A percentile compares a stretch with the other conserved stretches of the same genome.
These are phyloP conservation scores for Gallinago undulata DNA, from an alignment of 2,113 vertebrate species.

Conservation along the genomic window DNA sequence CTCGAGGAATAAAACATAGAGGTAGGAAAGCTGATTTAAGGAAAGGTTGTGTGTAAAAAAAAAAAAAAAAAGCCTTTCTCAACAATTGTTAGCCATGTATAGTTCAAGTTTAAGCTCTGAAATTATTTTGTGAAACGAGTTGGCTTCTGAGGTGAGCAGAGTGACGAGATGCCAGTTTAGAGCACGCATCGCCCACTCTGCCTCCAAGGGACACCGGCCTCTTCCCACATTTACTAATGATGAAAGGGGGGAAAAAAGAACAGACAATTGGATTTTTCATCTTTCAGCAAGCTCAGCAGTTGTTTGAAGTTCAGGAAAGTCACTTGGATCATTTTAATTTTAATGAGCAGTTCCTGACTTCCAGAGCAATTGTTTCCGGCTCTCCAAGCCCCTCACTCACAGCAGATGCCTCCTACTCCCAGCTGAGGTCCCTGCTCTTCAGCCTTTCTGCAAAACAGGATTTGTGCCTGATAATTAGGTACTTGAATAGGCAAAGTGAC, in stretches of 20 bases:
- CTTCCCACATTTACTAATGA: neutral
- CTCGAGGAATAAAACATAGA: neutral
- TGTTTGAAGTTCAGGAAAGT: neutral
- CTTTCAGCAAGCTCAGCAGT: neutral
- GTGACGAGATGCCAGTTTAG: neutral
- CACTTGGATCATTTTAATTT: neutral
- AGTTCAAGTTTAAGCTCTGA: neutral
- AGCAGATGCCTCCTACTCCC: neutral
- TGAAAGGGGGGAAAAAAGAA: neutral
- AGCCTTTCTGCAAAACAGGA: neutral
- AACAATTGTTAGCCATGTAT: neutral
- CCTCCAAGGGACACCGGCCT: neutral
- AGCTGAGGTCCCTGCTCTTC: neutral
- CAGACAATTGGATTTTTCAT: neutral
- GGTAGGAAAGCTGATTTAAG: neutral
- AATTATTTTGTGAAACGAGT: neutral
- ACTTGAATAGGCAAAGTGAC: neutral
- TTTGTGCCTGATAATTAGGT: neutral
- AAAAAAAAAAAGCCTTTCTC: neutral
- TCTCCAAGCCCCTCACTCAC: neutral
- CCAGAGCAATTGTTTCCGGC: neutral
- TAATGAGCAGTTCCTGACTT: neutral
- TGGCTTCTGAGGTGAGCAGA: neutral
- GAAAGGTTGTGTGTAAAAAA: neutral
- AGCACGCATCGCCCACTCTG: neutral